phyloP scores from a whole-genome alignment of 2,113 vertebrate genomes.

The Eulacestoma nigropectus region DNA sequence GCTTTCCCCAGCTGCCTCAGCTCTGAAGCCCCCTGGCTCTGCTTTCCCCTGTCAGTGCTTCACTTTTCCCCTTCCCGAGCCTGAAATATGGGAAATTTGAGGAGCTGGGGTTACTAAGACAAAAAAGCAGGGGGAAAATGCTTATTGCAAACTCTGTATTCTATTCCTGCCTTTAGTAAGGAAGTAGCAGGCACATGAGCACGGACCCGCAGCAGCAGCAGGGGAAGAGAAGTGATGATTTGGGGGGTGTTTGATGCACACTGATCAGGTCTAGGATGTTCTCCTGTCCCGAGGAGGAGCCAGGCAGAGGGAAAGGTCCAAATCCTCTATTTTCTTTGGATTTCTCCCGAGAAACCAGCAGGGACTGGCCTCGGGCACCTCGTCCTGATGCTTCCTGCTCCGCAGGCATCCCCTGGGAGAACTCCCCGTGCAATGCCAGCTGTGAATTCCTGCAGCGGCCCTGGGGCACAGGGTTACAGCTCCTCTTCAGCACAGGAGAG shows the following conservation, averaged over 20 bases:
- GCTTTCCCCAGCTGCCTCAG: background rate
- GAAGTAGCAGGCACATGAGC: background rate
- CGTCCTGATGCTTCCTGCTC: background rate
- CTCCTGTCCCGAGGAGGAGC: background rate
- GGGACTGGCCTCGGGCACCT: background rate
- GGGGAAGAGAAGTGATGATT: background rate
- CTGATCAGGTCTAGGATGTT: background rate
- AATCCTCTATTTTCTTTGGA: background rate
- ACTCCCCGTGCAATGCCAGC: background rate
- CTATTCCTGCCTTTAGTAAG: background rate
- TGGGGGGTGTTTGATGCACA: background rate
- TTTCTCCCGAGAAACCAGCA: background rate
- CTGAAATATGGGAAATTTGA: background rate
- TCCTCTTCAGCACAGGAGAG: background rate
- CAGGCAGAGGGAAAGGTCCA: background rate
- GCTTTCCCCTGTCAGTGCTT: background rate
- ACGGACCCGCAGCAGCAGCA: background rate
- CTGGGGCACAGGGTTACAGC: fast-evolving
- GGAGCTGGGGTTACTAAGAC: background rate
- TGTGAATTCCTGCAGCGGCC: background rate
- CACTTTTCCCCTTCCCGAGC: background rate
- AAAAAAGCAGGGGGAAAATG: fast-evolving
- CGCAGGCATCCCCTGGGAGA: background rate
- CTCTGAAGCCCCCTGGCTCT: background rate
- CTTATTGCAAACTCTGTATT: background rate